Evolutionary conservation across 2,797 vertebrate genomes (phyloP).

Genomic region (Poecile montanus): DNA sequence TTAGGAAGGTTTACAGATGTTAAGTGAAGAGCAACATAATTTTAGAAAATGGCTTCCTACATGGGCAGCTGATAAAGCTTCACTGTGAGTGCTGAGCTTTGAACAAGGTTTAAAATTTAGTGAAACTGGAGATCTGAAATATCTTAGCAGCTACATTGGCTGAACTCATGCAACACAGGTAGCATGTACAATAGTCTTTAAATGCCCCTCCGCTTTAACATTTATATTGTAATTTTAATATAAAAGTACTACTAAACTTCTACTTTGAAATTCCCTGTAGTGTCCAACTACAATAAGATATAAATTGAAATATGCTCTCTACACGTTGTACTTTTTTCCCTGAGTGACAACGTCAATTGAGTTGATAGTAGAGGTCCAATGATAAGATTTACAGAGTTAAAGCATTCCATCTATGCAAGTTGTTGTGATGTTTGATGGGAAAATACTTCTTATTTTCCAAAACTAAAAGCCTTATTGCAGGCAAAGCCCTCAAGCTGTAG

Average conservation of each 20-base stretch:
- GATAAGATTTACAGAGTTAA: background rate
- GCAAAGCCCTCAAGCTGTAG: background rate
- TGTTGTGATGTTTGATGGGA: background rate
- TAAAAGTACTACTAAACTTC: background rate
- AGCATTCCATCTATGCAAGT: background rate
- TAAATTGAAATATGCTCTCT: background rate
- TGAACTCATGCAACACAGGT: background rate
- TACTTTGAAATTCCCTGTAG: background rate
- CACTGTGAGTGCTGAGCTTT: background rate
- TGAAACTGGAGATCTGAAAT: background rate
- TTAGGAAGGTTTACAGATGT: background rate
- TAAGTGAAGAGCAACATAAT: background rate
- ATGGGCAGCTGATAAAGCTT: background rate
- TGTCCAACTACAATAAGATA: background rate
- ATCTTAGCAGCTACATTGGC: background rate
- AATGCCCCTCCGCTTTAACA: background rate
- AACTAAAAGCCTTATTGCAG: background rate
- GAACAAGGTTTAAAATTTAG: background rate
- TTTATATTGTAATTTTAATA: background rate
- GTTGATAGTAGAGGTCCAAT: conserved; percentile 20
- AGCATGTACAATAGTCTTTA: background rate
- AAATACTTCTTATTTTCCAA: background rate
- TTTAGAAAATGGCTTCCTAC: background rate
- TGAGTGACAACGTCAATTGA: background rate
- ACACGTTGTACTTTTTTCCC: background rate